These are phyloP conservation scores for Conus ventricosus DNA, from an alignment of 1,140 invertebrate genomes.

Conservation along the genomic window DNA sequence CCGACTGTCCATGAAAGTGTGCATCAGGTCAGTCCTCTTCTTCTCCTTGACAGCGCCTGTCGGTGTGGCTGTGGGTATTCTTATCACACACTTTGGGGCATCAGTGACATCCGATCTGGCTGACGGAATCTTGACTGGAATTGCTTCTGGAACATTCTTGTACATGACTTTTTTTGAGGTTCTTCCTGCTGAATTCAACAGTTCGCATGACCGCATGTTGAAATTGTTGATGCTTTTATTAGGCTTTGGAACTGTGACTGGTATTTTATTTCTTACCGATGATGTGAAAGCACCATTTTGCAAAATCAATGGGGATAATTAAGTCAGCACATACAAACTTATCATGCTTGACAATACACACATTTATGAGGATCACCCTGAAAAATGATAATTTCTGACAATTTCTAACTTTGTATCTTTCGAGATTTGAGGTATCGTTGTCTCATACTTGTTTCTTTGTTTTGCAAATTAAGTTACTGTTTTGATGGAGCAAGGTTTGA, in stretches of 20 bases:
- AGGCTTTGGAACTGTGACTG: constrained; percentile 61
- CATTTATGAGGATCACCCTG: no score
- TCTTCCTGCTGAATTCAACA: constrained; percentile 79
- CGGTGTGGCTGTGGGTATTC: constrained; percentile 80
- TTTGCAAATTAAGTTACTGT: no score
- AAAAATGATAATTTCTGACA: no score
- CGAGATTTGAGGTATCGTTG: no score
- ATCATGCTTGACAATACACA: no score
- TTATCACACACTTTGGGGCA: constrained; percentile 74
- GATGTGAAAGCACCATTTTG: constrained; percentile 43
- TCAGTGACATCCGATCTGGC: constrained; percentile 71
- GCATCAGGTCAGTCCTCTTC: constrained; percentile 68
- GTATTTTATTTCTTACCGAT: constrained; percentile 55
- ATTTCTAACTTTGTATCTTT: no score
- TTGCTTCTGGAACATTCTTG: constrained; percentile 93
- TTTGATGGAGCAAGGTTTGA: no score
- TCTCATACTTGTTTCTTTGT: no score
- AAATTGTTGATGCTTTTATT: constrained; percentile 67
- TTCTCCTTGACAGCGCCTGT: constrained; percentile 84
- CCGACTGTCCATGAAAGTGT: constrained; percentile 77
- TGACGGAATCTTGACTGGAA: constrained; percentile 78
- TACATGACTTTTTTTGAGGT: constrained; percentile 96
- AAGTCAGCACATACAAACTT: no score
- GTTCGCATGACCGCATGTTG: constrained; percentile 56
- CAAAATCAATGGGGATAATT: constrained; percentile 8